Base-by-base conservation (phyloP, 2,888 invertebrate genomes). In the Lepidocyrtoides sp. region DNA sequence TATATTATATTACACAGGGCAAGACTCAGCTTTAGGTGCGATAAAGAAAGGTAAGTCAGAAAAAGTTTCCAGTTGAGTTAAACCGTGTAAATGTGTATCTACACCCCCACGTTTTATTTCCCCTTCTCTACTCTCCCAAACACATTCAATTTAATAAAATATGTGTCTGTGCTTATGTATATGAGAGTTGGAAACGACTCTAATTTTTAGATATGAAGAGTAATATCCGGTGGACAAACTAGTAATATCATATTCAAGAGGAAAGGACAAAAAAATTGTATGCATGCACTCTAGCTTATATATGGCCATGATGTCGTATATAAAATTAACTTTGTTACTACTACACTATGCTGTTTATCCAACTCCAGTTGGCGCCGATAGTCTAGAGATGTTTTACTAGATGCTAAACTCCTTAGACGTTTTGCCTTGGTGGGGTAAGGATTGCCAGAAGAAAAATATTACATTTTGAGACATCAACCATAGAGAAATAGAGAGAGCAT, bases 171-270 rank as follows among this genome's bases (percentile, higher is more conserved):
- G 41, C 10, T 41, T 41, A 41, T 41, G 60, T 60, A 60, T 14
- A 63, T 14, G 26, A 48, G 51, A 14, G 81, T 12, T 20, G 63
- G n/a, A 81, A 81, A 88, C 66, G 69, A 36, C 51, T 51, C 17
- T 41, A 4, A 36, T 36, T 36, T 36, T 14, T 14, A 87, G 83
- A 89, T 89, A 89, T 83, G 89, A 89, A 69, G 89, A 89, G 89
- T 83, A 89, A 89, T 89, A 83, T 89, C 89, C 89, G 89, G 89
- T 89, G 83, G 83, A 89, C 89, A 89, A 82, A 89, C 72, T 89
- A 41, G 83, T 41, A 48, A 79, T 79, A 79, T 79, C 51, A 79
- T 51, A 26, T 75, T 23, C 48, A 29, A 5, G 2, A 79, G 48
- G 23, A 79, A 1, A 3, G 54, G 20, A 32, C 17, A 79, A 77